Percentiles rank a stretch among this genome's conserved stretches.
These are phyloP conservation scores for Limnephilus auricula DNA, from an alignment of 2,888 invertebrate genomes.

Conservation along the genomic window DNA sequence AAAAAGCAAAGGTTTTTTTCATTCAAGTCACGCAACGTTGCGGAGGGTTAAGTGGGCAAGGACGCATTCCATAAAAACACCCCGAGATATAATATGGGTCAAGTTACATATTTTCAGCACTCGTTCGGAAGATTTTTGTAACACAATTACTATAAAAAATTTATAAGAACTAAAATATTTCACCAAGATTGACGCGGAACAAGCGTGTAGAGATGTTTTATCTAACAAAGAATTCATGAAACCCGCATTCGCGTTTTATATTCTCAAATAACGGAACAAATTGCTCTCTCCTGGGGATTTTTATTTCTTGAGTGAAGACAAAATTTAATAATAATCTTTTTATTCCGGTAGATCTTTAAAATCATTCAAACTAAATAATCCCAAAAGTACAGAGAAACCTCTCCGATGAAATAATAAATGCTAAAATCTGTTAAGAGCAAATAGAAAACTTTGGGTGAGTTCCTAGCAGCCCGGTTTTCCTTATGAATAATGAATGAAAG, in stretches of 20 bases:
- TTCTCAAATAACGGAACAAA: neutral
- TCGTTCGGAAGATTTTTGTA: constrained; percentile 43
- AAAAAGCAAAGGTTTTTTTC: constrained; percentile 55
- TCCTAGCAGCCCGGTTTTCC: constrained; percentile 42
- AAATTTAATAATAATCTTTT: neutral
- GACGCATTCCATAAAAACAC: constrained; percentile 63
- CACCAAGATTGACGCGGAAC: neutral
- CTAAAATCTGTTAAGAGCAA: constrained; percentile 40
- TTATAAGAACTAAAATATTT: neutral
- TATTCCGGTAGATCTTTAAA: neutral
- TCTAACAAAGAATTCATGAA: neutral
- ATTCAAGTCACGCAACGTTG: constrained; percentile 64
- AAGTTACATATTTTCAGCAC: constrained; percentile 59
- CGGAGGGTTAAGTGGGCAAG: constrained; percentile 63
- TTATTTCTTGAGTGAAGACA: neutral
- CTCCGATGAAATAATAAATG: constrained; percentile 15
- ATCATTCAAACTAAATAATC: neutral
- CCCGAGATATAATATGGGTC: constrained; percentile 58
- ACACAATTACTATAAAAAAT: neutral
- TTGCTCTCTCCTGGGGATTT: neutral
- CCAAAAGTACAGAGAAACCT: neutral
- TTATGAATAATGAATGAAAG: constrained; percentile 60
- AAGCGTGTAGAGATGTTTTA: neutral
- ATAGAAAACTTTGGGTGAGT: constrained; percentile 34
- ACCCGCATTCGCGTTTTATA: neutral